Evolutionary conservation across 2,113 vertebrate genomes (phyloP).

Genomic region (Anoplopoma fimbria): DNA sequence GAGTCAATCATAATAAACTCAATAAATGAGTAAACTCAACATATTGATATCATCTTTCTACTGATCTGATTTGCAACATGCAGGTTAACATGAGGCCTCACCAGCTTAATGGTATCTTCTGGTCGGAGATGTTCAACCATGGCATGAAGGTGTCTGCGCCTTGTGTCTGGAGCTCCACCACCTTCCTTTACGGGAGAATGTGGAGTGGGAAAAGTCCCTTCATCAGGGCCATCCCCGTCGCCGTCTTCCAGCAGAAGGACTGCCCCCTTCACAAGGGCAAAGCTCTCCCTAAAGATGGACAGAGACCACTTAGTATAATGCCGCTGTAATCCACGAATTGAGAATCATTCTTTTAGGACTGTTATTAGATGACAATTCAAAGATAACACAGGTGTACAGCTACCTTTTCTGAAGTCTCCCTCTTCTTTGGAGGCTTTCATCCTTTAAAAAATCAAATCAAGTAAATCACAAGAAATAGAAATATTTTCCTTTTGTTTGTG

Average conservation of each 20-base stretch:
- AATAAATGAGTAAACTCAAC: too few species aligned
- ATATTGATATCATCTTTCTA: slow-evolving; percentile 6
- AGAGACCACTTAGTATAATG: background rate
- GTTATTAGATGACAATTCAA: background rate
- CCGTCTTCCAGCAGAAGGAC: slow-evolving; percentile 88
- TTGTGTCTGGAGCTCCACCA: slow-evolving; percentile 72
- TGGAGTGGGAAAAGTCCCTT: slow-evolving; percentile 46
- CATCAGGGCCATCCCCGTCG: slow-evolving; percentile 58
- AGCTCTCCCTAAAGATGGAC: slow-evolving; percentile 88
- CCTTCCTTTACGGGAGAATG: slow-evolving; percentile 51
- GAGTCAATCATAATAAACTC: too few species aligned
- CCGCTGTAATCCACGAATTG: background rate
- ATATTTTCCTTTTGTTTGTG: background rate
- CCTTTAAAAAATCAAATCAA: slow-evolving; percentile 75
- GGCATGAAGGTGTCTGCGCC: slow-evolving; percentile 86
- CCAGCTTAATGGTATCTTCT: slow-evolving; percentile 92
- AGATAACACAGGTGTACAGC: background rate
- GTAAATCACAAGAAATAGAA: background rate
- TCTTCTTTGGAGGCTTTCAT: slow-evolving; percentile 80
- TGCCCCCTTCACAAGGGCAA: slow-evolving; percentile 91
- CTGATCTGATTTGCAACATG: background rate
- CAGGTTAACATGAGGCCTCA: slow-evolving; percentile 67
- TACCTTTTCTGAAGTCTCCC: slow-evolving; percentile 91
- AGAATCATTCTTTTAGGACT: background rate
- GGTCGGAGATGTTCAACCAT: slow-evolving; percentile 92